Base-by-base conservation (phyloP, 2,797 vertebrate genomes). In the Myotis daubentonii region DNA sequence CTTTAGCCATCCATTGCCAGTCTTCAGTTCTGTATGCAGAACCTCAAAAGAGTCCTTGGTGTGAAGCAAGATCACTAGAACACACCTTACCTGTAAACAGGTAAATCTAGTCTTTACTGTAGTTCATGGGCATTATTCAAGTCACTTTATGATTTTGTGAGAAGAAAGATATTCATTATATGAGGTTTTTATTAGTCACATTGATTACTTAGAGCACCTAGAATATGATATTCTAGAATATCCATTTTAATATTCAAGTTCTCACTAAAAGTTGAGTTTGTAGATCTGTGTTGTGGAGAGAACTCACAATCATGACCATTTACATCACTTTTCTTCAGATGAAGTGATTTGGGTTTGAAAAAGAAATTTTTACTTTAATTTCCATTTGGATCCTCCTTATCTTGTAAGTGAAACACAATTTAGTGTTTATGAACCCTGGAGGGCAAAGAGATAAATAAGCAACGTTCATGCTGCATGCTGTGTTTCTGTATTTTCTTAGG, bases 1-100 rank as follows among this genome's bases (percentile, higher is more conserved):
- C 99, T 0, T 96, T 99, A 96, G 93, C 98, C 0, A 95, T 99
- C 93, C 99, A 99, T 91, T 99, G 99, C 96, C 99, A 99, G n/a
- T 97, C 99, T 1, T 98, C 99, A 0, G 97, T 99, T 55, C 95
- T 99, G 53, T 99, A 99, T 68, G 96, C 98, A 2, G 99, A 99
- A 83, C 98, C 99, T 79, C 97, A 98, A 2, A 99, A 99, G 92
- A 97, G 97, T 23, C 91, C 98, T 0, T 99, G 99, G 99, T 98
- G 98, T 3, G 99, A 99, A 66, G 85, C 98, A 11, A 99, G 99
- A 95, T 71, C 97, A 0, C 96, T 97, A 95, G 99, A 99, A 93
- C 97, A 98, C 19, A 55, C 97, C 76, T 93, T 98, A 71, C 97
- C 98, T 41, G 60, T 96, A 72, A 98, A 95, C 98, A 99, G 99